These are phyloP conservation scores for Mesoligia furuncula DNA, from an alignment of 2,888 invertebrate genomes.

Conservation along the genomic window DNA sequence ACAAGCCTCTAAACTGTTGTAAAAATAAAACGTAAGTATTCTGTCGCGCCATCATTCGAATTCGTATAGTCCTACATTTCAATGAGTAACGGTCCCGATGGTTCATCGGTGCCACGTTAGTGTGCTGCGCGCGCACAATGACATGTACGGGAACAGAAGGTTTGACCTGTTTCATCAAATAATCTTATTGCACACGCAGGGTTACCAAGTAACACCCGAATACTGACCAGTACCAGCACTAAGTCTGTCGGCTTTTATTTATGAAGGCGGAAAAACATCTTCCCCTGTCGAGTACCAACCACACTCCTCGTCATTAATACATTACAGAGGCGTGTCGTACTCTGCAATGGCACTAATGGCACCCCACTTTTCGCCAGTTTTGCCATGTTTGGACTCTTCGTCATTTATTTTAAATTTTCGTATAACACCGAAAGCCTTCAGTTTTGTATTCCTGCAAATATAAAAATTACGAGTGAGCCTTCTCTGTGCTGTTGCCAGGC, in stretches of 20 bases:
- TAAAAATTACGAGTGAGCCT: constrained; percentile 17
- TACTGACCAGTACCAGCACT: not conserved
- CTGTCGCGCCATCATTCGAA: constrained; percentile 5
- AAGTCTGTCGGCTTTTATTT: no score
- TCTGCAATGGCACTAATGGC: not conserved
- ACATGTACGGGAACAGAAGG: constrained; percentile 18
- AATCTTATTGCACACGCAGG: not conserved
- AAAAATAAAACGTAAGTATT: constrained; percentile 5
- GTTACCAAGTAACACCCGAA: not conserved
- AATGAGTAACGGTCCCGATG: constrained; percentile 43
- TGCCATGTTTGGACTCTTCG: not conserved
- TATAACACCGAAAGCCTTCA: not conserved
- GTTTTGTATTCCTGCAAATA: constrained; percentile 1
- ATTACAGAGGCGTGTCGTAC: not conserved
- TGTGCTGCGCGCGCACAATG: not conserved
- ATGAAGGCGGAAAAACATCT: not conserved
- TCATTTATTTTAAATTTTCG: not conserved
- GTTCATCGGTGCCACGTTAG: constrained; percentile 6
- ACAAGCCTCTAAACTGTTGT: no score
- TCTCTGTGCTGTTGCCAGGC: constrained; percentile 14
- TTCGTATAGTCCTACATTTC: constrained; percentile 29
- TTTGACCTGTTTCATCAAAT: not conserved
- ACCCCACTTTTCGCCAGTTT: not conserved
- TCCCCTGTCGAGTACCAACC: not conserved
- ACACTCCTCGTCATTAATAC: no score